A percentile compares a stretch with the other conserved stretches of the same genome.
phyloP scores from a whole-genome alignment of 2,113 vertebrate genomes.

The Zapus hudsonius region DNA sequence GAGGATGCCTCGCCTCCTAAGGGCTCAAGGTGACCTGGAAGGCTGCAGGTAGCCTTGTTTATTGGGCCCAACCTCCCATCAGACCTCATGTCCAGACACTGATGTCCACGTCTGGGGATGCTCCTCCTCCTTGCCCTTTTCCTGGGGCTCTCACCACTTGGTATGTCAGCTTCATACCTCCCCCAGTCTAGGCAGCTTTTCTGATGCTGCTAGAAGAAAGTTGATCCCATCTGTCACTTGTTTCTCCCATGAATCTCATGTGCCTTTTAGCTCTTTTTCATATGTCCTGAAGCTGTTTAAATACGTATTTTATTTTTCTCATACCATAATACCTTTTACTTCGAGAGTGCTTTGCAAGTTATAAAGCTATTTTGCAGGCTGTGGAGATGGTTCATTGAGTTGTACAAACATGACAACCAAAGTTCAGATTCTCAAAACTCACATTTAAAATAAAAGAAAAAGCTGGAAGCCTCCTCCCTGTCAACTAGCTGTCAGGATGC shows the following conservation, averaged over 20 bases:
- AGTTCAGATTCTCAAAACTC: too few species aligned
- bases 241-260: neutral
- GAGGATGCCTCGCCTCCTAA: neutral
- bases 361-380: neutral
- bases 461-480: too few species aligned
- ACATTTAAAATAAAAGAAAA: too few species aligned
- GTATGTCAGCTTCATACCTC: neutral
- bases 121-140: neutral
- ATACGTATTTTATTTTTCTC: neutral
- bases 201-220: neutral
- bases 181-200: neutral
- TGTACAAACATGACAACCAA: too few species aligned
- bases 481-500: too few species aligned
- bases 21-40: neutral
- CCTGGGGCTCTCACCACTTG: neutral
- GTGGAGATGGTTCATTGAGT: too few species aligned
- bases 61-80: neutral
- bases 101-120: neutral
- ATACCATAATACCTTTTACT: neutral
- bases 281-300: neutral
- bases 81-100: neutral
- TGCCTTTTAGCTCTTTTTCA: neutral
- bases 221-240: neutral
- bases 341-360: conserved; percentile 8
- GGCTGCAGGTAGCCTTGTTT: neutral